A percentile compares a stretch with the other conserved stretches of the same genome.
Conservation (phyloP, 2,888 invertebrate genomes). For the Acleris emargana region DNA sequence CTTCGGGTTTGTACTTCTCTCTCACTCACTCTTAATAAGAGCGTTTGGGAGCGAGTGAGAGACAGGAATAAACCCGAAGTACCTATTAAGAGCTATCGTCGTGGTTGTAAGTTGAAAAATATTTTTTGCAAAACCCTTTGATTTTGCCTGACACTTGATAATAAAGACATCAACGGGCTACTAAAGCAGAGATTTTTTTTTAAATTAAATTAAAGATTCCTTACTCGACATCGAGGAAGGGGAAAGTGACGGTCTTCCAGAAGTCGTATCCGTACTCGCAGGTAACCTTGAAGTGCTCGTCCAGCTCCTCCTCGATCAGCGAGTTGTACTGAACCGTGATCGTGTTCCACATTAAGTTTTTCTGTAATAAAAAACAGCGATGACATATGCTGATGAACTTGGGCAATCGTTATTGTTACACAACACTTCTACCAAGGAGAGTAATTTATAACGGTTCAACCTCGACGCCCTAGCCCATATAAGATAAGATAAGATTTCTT, state of each 20-base stretch:
- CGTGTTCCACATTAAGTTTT: constrained; percentile 98
- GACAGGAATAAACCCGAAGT: no score
- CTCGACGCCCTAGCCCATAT: no score
- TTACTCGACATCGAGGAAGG: constrained; percentile 97
- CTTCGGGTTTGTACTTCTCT: no score
- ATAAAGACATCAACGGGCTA: constrained; percentile 4
- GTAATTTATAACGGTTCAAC: no score
- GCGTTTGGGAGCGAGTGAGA: no score
- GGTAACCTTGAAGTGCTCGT: constrained; percentile 97
- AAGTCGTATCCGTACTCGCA: constrained; percentile 98
- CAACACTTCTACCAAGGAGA: no score
- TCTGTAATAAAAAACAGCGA: constrained; percentile 75
- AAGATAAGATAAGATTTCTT: no score
- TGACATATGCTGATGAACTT: background rate
- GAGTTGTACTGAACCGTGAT: constrained; percentile 97
- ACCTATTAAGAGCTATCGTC: no score
- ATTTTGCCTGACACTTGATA: background rate
- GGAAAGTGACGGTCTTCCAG: constrained; percentile 98
- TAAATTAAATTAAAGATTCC: constrained; percentile 51
- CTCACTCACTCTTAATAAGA: no score
- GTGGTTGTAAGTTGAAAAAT: no score
- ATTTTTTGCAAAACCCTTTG: no score
- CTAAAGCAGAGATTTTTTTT: background rate
- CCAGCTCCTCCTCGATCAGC: constrained; percentile 95
- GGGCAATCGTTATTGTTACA: no score